Evolutionary conservation across 2,888 invertebrate genomes (phyloP), one percentile per base, ranked within the genome.

Genomic region (Dusona sp.): DNA sequence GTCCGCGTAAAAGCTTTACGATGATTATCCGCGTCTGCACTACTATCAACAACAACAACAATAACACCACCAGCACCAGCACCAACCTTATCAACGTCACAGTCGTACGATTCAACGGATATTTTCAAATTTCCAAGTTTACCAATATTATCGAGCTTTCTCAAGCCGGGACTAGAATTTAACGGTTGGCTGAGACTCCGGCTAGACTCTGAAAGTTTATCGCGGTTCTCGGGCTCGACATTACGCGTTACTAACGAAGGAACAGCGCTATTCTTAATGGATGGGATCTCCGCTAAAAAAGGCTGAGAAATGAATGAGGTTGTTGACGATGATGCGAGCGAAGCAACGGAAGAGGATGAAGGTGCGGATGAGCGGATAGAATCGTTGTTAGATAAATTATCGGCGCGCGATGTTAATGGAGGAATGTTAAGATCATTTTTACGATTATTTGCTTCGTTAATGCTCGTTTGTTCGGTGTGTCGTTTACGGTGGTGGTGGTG

Each of bases 1-100:
- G 90, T 91, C 83, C 90, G 87, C 89, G 90, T 88, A 67, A 89
- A 91, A 92, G 89, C 87, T 51, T 67, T 87, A 57, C 80, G 72
- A 80, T 86, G 79, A 84, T 79, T 74, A 84, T 78, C 80, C 70
- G 78, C 85, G 73, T 68, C 78, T 84, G 88, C 89, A 89, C 73
- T 67, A 72, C 85, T 79, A 84, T 79, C 85, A 78, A 84, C 87
- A 88, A 86, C 87, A 88, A 86, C 88, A 89, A 84, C 88, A 51
- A 22, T n/a, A 88, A 79, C 86, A 85, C 79, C 87, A 79, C 83
- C 83, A 57, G 11, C 79, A 77, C 33, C 57, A 45, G 77, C 86
- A 83, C 51, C 36, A 68, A 25, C 64, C 3, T 11, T 13, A 9
- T 29, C 45, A 64, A 38, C 61, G 38, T 61, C 74, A n/a, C 57